Evolutionary conservation across 2,113 vertebrate species (phyloP), one percentile per base, ranked within the genome.

Genomic region (Tragelaphus strepsiceros): DNA sequence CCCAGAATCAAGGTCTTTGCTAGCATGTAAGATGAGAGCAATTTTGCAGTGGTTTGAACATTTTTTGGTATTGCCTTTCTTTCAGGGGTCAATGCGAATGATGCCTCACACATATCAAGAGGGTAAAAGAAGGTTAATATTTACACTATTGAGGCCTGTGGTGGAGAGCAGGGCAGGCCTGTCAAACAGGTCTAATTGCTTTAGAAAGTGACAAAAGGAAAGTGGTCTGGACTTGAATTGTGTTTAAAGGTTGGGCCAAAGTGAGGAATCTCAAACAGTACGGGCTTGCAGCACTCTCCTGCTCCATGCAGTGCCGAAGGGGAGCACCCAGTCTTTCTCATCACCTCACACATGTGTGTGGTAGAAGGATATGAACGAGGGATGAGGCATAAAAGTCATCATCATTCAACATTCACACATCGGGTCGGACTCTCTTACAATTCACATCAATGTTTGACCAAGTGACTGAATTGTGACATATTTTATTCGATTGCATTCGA

Each of bases 261-360:
- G 16, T 10, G 11, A 87, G 43, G 64, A 51, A 22, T 35, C 21
- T n/a, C 11, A 6, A 10, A 1, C 5, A 15, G 11, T 8, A 13
- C 28, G n/a, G n/a, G 22, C 56, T 26, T 28, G 11, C 16, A 30
- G 7, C 49, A 24, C 49, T 17, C 0, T 2, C 2, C 0, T 12
- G 46, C 53, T 28, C 26, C 2, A 0, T 56, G 39, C 15, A 14
- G 3, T 10, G 8, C 35, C 58, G 1, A 5, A 26, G 49, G 22
- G 58, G 58, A 58, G 49, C 51, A 17, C 12, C 17, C 24, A 13
- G 49, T 43, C 46, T 78, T 94, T 53, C 32, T 51, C 13, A 12
- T 78, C 32, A 35, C 14, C 24, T 46, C 54, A 39, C 2, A 17
- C 30, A 22, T 32, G 30, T 21, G 2, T 35, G 49, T 54, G 22